Base-by-base conservation (phyloP, 2,797 vertebrate species). In the Sparus aurata region DNA sequence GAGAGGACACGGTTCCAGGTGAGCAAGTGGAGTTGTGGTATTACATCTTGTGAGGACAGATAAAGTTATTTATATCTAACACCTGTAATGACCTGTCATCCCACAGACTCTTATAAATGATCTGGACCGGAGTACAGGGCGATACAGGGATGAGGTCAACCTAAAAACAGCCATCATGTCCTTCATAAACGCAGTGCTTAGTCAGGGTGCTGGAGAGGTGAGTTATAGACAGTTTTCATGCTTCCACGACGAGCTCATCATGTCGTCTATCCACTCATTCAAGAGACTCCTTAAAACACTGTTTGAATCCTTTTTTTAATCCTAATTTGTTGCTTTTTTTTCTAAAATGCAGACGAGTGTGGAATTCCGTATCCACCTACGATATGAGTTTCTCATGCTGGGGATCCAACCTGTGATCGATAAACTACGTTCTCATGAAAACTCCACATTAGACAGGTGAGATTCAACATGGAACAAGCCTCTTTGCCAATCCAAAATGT, bases 101-200 rank as follows among this genome's bases (percentile, higher is more conserved):
- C 77, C 75, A n/a, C 91, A 99, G 98, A 98, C 97, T 0, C 95
- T 99, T 80, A 96, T 99, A 87, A 99, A 99, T 17, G 98, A 99
- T 85, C 90, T 99, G 95, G 98, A 99, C 92, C 96, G 97, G 90
- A 99, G 96, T 87, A 99, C 98, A 0, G 98, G 98, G 7, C 93
- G 98, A 64, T 99, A 99, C 93, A 96, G 97, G 49, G 98, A 99
- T 25, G 98, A 99, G 95, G 98, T 99, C 93, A 99, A 92, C 94
- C 95, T 99, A 83, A 99, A 99, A 94, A 99, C 98, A 2, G 98
- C 98, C 81, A 99, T 99, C 93, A 99, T 99, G 98, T 99, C 98
- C 84, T 99, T 99, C 92, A 99, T 99, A 87, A 99, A 99, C 0
- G 98, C 98, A 0, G 97, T 99, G 83, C 95, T 99, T 75, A 99